Evolutionary conservation across 2,113 vertebrate genomes (phyloP).

Genomic region (Raja brachyura): DNA sequence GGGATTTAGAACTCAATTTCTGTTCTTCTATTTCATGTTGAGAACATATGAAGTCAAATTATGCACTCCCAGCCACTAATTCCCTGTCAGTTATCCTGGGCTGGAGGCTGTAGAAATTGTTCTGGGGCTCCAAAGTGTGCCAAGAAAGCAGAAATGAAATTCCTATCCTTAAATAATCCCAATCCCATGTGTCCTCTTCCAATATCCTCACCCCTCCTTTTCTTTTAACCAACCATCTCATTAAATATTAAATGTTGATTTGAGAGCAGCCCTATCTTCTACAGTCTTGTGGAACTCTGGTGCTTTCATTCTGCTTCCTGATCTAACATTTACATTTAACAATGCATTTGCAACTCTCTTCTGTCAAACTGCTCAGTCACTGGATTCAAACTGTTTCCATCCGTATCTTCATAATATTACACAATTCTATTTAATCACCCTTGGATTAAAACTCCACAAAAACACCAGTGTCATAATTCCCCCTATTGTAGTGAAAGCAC

Average conservation of each 20-base stretch:
- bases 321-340: not conserved
- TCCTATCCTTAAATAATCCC: not conserved
- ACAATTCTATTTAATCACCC: not conserved
- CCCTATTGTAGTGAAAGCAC: not conserved
- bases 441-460: not conserved
- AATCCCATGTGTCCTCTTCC: conserved; percentile 6
- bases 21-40: not conserved
- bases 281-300: no score
- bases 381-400: not conserved
- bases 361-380: not conserved
- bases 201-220: not conserved
- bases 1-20: conserved; percentile 27
- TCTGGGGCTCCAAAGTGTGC: not conserved
- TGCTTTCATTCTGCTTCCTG: not conserved
- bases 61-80: conserved; percentile 24
- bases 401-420: not conserved
- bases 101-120: not conserved
- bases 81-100: not conserved
- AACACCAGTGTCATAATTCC: not conserved
- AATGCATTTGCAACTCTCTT: no score
- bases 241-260: not conserved
- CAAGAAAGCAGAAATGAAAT: conserved; percentile 25
- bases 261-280: no score
- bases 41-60: not conserved
- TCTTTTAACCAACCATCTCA: not conserved